These are phyloP conservation scores for Tetramorium parvispinum DNA, from an alignment of 1,140 invertebrate species.

Conservation along the genomic window DNA sequence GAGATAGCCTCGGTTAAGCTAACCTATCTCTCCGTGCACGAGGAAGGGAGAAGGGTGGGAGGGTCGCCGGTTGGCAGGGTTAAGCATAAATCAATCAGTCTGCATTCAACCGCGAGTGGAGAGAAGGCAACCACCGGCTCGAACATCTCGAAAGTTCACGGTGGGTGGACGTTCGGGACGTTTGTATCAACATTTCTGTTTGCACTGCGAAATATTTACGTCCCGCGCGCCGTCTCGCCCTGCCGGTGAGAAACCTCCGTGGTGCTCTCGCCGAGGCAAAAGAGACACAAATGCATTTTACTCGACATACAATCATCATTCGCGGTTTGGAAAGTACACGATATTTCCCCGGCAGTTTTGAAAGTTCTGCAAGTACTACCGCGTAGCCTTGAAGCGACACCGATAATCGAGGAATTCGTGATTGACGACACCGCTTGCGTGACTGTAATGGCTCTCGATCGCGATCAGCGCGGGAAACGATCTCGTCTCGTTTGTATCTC, in stretches of 20 bases:
- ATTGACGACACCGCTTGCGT: constrained; percentile 19
- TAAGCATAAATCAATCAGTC: constrained; percentile 70
- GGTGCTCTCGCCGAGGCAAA: not conserved
- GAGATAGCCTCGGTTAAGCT: constrained; percentile 70
- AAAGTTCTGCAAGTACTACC: not conserved
- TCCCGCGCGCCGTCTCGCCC: not conserved
- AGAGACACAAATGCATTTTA: not conserved
- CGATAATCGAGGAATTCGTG: not conserved
- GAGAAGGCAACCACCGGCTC: constrained; percentile 39
- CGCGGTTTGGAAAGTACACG: not conserved
- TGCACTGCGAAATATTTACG: constrained; percentile 44
- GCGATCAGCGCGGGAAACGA: constrained; percentile 27
- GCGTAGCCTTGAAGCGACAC: not conserved
- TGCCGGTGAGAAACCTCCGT: not conserved
- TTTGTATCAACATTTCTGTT: constrained; percentile 52
- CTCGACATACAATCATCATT: not conserved
- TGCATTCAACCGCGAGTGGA: constrained; percentile 41
- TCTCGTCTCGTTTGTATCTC: constrained; percentile 52
- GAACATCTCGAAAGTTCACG: constrained; percentile 26
- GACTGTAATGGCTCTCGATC: constrained; percentile 29
- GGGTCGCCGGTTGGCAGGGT: constrained; percentile 66
- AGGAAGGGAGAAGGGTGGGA: constrained; percentile 10
- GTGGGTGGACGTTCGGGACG: constrained; percentile 25
- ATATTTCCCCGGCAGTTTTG: not conserved
- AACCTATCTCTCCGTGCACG: constrained; percentile 54